Percentiles rank a stretch among this genome's conserved stretches.
These are phyloP conservation scores for Procambarus clarkii DNA, from an alignment of 1,140 invertebrate genomes.

Conservation along the genomic window DNA sequence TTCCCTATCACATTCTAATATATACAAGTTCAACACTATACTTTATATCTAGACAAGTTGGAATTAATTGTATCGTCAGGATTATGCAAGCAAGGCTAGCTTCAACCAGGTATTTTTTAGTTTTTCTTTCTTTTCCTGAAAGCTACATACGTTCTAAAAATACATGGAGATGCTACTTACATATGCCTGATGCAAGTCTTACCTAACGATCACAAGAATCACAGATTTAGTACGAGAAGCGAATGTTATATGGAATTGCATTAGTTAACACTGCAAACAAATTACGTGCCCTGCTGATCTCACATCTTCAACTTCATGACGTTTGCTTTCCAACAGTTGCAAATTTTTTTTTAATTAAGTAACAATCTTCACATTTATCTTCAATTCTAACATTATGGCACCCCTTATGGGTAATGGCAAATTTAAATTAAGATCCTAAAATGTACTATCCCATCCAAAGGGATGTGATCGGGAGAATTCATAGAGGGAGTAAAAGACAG, in stretches of 20 bases:
- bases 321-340: neutral
- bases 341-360: constrained; percentile 6
- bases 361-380: constrained; percentile 28
- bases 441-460: neutral
- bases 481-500: too few relatives aligned
- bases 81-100: constrained; percentile 52
- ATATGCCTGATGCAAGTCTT: constrained; percentile 61
- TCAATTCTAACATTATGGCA: constrained; percentile 40
- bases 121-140: constrained; percentile 20
- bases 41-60: constrained; percentile 38
- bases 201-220: constrained; percentile 71
- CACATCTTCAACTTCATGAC: constrained; percentile 5
- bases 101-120: constrained; percentile 31
- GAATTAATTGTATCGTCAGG: constrained; percentile 57
- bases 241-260: constrained; percentile 71
- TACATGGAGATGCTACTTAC: constrained; percentile 60
- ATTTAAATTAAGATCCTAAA: constrained; percentile 19
- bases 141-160: constrained; percentile 54
- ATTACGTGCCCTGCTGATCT: constrained; percentile 50
- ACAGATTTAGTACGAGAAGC: constrained; percentile 71
- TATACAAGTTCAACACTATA: constrained; percentile 42
- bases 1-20: constrained; percentile 54
- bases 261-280: constrained; percentile 67
- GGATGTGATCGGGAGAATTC: too few relatives aligned
- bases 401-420: constrained; percentile 39